phyloP scores from a whole-genome alignment of 2,113 vertebrate genomes.

The Ictidomys tridecemlineatus region DNA sequence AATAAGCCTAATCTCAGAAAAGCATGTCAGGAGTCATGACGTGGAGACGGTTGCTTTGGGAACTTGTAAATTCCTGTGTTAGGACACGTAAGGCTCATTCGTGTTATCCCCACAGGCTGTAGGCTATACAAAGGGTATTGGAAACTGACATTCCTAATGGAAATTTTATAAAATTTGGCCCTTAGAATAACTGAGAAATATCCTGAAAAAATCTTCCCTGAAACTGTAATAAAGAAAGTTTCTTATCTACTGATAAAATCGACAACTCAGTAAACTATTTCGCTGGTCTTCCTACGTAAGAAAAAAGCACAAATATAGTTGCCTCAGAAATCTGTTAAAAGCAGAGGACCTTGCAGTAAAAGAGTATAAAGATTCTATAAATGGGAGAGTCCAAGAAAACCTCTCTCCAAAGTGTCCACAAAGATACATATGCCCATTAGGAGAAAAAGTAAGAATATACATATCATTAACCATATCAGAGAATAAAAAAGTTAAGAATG shows the following conservation, averaged over 20 bases:
- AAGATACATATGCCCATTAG: conserved; percentile 78
- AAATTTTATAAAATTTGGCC: conserved; percentile 81
- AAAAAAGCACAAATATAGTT: conserved; percentile 84
- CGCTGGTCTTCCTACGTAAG: conserved; percentile 79
- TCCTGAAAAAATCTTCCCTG: conserved; percentile 84
- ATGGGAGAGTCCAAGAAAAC: conserved; percentile 82
- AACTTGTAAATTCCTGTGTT: conserved; percentile 58
- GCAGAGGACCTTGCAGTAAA: conserved; percentile 70
- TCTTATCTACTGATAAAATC: conserved; percentile 72
- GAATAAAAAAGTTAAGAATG: conserved; percentile 78
- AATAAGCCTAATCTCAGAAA: conserved; percentile 71
- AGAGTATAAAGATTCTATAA: conserved; percentile 85
- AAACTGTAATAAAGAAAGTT: conserved; percentile 80
- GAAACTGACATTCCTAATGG: conserved; percentile 81
- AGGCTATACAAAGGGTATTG: conserved; percentile 77
- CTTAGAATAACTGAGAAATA: conserved; percentile 83
- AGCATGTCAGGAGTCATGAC: conserved; percentile 8
- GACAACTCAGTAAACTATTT: conserved; percentile 78
- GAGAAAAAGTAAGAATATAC: conserved; percentile 81
- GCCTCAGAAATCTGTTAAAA: conserved; percentile 79
- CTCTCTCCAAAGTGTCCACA: conserved; percentile 82
- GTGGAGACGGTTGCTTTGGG: conserved; percentile 77
- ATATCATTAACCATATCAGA: conserved; percentile 76
- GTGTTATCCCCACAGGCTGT: conserved; percentile 60
- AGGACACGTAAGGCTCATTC: conserved; percentile 76